Evolutionary conservation across 2,888 invertebrate species (phyloP).

Genomic region (Gryllus longicercus): DNA sequence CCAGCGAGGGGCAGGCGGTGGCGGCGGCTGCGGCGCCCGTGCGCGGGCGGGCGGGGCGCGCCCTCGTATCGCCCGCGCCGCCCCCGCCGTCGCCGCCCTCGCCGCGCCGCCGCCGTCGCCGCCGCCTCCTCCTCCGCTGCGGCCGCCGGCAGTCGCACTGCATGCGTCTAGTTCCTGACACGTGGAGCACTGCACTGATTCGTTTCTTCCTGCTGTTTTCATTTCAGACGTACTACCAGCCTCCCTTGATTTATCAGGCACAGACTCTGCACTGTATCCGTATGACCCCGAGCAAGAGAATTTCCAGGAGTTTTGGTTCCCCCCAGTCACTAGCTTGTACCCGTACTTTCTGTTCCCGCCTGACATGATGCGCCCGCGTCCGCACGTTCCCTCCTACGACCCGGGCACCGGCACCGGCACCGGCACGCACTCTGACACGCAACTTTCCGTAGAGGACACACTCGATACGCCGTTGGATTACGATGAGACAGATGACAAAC

Average conservation of each 20-base stretch:
- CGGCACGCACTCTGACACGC: conserved; percentile 37
- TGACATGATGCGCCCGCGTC: conserved; percentile 43
- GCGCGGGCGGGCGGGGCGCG: not conserved
- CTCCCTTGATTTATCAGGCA: conserved; percentile 54
- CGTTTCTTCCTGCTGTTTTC: conserved; percentile 47
- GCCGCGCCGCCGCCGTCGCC: not conserved
- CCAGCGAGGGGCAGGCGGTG: not conserved
- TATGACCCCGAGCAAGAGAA: conserved; percentile 53
- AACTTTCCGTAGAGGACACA: conserved; percentile 49
- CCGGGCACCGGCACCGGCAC: conserved; percentile 12
- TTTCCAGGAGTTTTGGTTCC: conserved; percentile 57
- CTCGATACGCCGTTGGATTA: conserved; percentile 46
- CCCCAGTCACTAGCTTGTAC: conserved; percentile 54
- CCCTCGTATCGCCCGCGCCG: not conserved
- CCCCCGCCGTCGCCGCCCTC: not conserved
- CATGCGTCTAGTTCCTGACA: conserved; percentile 22
- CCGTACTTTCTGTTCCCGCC: conserved; percentile 61
- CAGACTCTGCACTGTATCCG: conserved; percentile 56
- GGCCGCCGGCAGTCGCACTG: conserved; percentile 18
- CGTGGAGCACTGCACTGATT: conserved; percentile 37
- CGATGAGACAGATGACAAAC: conserved; percentile 41
- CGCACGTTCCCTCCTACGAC: conserved; percentile 39
- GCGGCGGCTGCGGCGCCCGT: not conserved
- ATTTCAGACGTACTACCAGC: conserved; percentile 59
- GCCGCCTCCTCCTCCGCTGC: not conserved